Evolutionary conservation across 2,888 invertebrate genomes (phyloP).

Genomic region (Actias luna): DNA sequence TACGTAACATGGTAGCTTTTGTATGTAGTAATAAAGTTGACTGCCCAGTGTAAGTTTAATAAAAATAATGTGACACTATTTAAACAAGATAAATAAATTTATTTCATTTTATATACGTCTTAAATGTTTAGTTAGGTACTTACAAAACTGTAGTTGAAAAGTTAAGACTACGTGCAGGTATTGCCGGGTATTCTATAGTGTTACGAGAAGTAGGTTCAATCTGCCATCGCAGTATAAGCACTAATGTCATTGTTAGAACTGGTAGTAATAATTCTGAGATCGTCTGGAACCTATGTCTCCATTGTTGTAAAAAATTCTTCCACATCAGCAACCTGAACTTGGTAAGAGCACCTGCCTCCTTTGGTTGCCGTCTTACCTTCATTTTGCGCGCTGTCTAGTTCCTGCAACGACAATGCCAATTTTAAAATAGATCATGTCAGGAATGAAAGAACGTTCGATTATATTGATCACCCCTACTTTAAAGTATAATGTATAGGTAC

Average conservation of each 20-base stretch:
- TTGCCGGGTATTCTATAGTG: constrained; percentile 43
- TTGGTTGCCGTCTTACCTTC: constrained; percentile 28
- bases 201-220: constrained; percentile 77
- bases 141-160: constrained; percentile 49
- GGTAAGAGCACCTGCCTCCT: constrained; percentile 59
- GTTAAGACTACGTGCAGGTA: constrained; percentile 53
- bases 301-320: constrained; percentile 92
- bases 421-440: too few species aligned
- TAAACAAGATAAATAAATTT: not conserved
- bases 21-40: not conserved
- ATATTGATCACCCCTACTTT: too few species aligned
- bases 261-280: constrained; percentile 85
- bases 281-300: constrained; percentile 86
- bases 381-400: constrained; percentile 24
- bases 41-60: not conserved
- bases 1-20: not conserved
- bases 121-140: constrained; percentile 36
- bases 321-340: constrained; percentile 88
- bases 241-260: constrained; percentile 83
- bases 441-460: too few species aligned
- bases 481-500: too few species aligned
- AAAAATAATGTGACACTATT: not conserved
- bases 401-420: not conserved
- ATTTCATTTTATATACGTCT: not conserved
- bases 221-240: constrained; percentile 86